Conservation (phyloP, 2,888 invertebrate species). For the Trichogramma dendrolimi region DNA sequence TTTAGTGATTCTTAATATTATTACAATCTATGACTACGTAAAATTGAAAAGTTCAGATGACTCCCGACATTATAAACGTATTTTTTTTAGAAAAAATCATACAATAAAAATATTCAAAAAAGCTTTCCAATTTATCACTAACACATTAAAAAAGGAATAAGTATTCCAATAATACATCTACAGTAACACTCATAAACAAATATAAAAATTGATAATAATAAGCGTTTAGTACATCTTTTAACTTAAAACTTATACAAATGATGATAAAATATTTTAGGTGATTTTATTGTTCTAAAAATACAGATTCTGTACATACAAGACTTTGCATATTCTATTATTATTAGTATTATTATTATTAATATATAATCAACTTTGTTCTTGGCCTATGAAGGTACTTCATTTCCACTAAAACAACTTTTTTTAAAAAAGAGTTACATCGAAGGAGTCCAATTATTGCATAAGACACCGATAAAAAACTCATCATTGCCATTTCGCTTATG, state of each 20-base stretch:
- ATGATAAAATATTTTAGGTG: slow-evolving; percentile 2
- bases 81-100: not conserved
- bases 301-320: slow-evolving; percentile 23
- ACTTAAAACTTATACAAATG: not conserved
- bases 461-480: not conserved
- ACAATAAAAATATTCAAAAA: not conserved
- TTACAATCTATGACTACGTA: too few species aligned
- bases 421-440: not conserved
- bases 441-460: not conserved
- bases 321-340: slow-evolving; percentile 11
- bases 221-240: not conserved
- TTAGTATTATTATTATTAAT: too few species aligned
- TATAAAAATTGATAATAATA: not conserved
- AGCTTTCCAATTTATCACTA: not conserved
- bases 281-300: slow-evolving; percentile 25
- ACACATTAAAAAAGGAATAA: not conserved
- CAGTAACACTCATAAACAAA: not conserved
- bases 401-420: slow-evolving; percentile 12
- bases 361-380: slow-evolving; percentile 12
- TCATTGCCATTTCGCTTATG: slow-evolving; percentile 9
- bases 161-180: too few species aligned
- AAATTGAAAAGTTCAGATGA: too few species aligned
- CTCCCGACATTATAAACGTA: not conserved
- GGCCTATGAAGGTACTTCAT: slow-evolving; percentile 19
- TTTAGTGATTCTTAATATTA: too few species aligned